phyloP scores from a whole-genome alignment of 2,113 vertebrate genomes.

The Ancistrus triradiatus region DNA sequence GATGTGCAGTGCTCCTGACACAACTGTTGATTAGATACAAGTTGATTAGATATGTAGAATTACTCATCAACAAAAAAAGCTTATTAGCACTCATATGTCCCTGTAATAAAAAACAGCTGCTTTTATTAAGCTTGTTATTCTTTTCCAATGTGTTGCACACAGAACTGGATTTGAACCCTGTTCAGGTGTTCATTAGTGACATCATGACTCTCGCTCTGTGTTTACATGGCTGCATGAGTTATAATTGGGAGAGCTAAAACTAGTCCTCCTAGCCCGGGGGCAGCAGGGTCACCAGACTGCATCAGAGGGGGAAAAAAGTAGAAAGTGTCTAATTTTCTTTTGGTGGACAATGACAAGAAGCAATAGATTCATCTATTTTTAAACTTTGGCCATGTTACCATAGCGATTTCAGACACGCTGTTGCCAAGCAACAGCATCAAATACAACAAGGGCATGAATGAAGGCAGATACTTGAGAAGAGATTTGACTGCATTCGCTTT shows the following conservation, averaged over 20 bases:
- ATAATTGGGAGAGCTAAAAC: background rate
- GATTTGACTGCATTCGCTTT: slow-evolving; percentile 32
- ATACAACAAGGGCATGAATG: slow-evolving; percentile 74
- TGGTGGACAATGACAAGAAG: slow-evolving; percentile 59
- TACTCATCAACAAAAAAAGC: background rate
- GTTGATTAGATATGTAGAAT: slow-evolving; percentile 5
- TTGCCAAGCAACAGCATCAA: slow-evolving; percentile 82
- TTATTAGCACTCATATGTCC: background rate
- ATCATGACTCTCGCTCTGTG: no score
- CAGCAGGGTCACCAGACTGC: slow-evolving; percentile 9
- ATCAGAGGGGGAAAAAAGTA: slow-evolving; percentile 4
- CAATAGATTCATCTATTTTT: slow-evolving; percentile 68
- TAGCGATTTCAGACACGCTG: slow-evolving; percentile 70
- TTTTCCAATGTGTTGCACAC: no score
- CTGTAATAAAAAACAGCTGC: no score
- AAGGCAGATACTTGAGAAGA: slow-evolving; percentile 57
- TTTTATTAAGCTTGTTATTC: no score
- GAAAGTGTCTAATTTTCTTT: slow-evolving; percentile 31
- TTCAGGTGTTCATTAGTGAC: no score
- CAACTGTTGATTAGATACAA: slow-evolving; percentile 6
- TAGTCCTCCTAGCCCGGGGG: slow-evolving; percentile 8
- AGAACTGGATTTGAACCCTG: no score
- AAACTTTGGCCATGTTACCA: slow-evolving; percentile 70
- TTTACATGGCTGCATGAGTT: no score
- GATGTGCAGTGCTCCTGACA: no score